Conservation (phyloP, 1,140 invertebrate genomes). For the Chironomus striatipennis region DNA sequence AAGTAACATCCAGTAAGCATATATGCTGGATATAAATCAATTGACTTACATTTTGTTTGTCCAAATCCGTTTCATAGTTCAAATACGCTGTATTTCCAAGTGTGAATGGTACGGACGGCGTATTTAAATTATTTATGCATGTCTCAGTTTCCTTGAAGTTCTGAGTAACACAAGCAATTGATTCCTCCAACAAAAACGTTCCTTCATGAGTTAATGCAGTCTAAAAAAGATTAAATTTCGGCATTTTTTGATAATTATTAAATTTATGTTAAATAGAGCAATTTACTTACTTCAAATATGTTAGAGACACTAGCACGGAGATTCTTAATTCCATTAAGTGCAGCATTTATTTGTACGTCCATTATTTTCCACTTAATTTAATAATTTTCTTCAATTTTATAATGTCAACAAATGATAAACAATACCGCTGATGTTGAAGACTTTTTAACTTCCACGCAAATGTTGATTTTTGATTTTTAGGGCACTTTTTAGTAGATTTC, state of each 20-base stretch:
- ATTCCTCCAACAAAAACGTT: slow-evolving; percentile 69
- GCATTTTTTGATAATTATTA: slow-evolving; percentile 28
- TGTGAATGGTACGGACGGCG: slow-evolving; percentile 64
- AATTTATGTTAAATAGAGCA: not conserved
- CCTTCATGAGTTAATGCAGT: slow-evolving; percentile 67
- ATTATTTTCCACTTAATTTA: not conserved
- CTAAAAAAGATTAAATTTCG: slow-evolving; percentile 63
- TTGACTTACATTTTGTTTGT: slow-evolving; percentile 56
- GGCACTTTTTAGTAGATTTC: too few species aligned
- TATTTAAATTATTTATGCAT: slow-evolving; percentile 53
- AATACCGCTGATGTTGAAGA: too few species aligned
- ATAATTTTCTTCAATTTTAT: not conserved
- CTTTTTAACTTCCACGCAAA: too few species aligned
- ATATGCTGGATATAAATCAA: not conserved
- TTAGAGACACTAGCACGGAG: slow-evolving; percentile 70
- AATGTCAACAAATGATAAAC: too few species aligned
- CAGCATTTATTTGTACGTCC: slow-evolving; percentile 62
- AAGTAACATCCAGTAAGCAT: not conserved
- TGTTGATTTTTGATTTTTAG: too few species aligned
- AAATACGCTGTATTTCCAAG: slow-evolving; percentile 74
- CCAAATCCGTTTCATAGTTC: slow-evolving; percentile 78
- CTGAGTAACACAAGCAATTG: slow-evolving; percentile 61
- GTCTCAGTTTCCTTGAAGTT: slow-evolving; percentile 53
- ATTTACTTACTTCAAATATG: slow-evolving; percentile 54
- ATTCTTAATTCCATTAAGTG: slow-evolving; percentile 62